phyloP scores from a whole-genome alignment of 2,888 invertebrate genomes.

The Vannuccia rotundouncinata region DNA sequence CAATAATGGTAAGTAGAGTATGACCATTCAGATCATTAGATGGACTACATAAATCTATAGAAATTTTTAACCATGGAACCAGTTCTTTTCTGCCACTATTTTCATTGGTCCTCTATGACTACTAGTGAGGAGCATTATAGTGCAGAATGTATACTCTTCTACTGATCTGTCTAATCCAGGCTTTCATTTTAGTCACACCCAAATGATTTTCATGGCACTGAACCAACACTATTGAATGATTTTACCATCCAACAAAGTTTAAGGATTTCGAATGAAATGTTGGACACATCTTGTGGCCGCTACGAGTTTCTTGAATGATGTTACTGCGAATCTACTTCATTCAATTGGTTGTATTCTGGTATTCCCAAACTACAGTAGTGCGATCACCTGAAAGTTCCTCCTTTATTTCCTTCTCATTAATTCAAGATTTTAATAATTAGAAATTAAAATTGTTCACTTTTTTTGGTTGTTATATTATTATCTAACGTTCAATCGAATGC shows the following conservation, averaged over 20 bases:
- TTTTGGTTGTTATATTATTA: no score
- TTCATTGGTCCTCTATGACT: background rate
- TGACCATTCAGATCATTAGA: background rate
- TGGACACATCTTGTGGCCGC: no score
- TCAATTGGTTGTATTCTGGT: background rate
- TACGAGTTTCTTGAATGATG: background rate
- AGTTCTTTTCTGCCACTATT: background rate
- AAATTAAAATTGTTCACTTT: no score
- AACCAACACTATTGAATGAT: no score
- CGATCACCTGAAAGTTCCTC: slow-evolving; percentile 9
- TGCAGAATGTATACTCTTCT: background rate
- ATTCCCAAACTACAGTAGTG: slow-evolving; percentile 10
- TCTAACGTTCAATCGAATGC: no score
- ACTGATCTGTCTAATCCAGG: background rate
- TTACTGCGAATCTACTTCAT: background rate
- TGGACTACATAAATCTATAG: background rate
- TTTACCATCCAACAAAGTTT: no score
- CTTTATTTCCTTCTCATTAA: background rate
- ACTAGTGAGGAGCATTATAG: background rate
- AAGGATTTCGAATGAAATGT: no score
- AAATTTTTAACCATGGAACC: background rate
- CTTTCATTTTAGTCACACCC: no score
- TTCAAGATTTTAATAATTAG: background rate
- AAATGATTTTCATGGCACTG: no score
- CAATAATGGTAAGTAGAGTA: background rate